These are phyloP conservation scores for Myotis myotis DNA, from an alignment of 2,797 vertebrate genomes.

Conservation along the genomic window DNA sequence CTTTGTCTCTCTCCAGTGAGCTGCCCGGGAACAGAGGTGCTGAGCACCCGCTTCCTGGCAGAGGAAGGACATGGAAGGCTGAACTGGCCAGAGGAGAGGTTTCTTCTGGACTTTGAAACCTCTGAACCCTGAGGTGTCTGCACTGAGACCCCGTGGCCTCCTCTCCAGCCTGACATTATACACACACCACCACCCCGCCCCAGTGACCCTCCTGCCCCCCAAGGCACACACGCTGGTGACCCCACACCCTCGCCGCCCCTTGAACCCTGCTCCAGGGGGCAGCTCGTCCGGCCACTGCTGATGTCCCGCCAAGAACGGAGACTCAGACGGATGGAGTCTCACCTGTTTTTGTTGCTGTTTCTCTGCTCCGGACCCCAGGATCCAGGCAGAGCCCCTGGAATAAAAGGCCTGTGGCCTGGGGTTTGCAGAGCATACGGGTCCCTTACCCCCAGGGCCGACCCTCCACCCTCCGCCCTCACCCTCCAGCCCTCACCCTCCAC, in stretches of 20 bases:
- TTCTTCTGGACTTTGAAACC: constrained; percentile 10
- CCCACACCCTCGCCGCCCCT: not conserved
- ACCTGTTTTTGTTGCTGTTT: not conserved
- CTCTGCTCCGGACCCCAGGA: not conserved
- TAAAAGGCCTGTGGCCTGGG: not conserved
- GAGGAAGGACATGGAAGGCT: not conserved
- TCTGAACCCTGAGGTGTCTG: not conserved
- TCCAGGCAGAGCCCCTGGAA: not conserved
- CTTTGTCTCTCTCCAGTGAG: not conserved
- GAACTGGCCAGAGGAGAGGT: not conserved
- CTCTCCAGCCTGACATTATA: not conserved
- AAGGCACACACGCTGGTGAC: not conserved
- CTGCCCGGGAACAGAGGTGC: not conserved
- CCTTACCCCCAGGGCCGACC: not conserved
- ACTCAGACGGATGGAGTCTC: not conserved
- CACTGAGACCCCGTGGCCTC: not conserved
- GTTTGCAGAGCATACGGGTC: not conserved
- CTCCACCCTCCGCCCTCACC: not conserved
- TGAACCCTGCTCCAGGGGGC: not conserved
- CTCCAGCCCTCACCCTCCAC: too few species aligned
- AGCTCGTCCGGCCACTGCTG: not conserved
- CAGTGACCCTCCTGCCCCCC: not conserved
- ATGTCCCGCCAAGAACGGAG: not conserved
- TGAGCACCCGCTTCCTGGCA: not conserved
- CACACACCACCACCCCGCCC: not conserved